Evolutionary conservation across 2,888 invertebrate genomes (phyloP), one percentile per base, ranked within the genome.

Genomic region (Drosophila leonis): DNA sequence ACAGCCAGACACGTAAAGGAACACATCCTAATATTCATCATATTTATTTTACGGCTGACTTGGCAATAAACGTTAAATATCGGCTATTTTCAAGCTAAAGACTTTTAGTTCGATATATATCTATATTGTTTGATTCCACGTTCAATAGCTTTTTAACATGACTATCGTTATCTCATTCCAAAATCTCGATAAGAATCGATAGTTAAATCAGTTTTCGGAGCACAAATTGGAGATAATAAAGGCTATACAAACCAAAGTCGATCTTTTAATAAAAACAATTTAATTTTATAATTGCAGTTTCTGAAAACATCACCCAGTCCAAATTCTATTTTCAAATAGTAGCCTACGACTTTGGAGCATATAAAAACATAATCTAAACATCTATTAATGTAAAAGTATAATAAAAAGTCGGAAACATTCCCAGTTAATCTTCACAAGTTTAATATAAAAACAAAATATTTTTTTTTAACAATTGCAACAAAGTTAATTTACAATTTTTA

Each of bases 381-480:
- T 29, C 7, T 29, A 18, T 29, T n/a, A 15, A 9, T 27, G 5
- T 44, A 44, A 44, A 13, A n/a, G 29, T 29, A 48, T 10, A 49
- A 12, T 9, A 49, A 31, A 12, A 49, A 49, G 5, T 6, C 48
- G 6, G 1, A n/a, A 18, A 7, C 0, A 31, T 18, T 24, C n/a
- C 15, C 13, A 52, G 33, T 52, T 33, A 52, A 52, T 35, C 51
- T 35, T 52, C 51, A 52, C 35, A 52, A 24, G 33, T 51, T 51
- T 51, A 35, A 52, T 52, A 24, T 24, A 24, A 35, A 52, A 52
- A 52, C 51, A 52, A 24, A 35, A 52, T 54, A 24, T 27, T 62
- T 24, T 15, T 48, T 24, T 64, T 48, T 49, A 51, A 65, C 49
- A 65, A 49, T 37, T 18, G 37, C 63, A 64, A 62, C 13, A 18